Base-by-base conservation (phyloP, 2,888 invertebrate species). In the Eupithecia pulchellata region DNA sequence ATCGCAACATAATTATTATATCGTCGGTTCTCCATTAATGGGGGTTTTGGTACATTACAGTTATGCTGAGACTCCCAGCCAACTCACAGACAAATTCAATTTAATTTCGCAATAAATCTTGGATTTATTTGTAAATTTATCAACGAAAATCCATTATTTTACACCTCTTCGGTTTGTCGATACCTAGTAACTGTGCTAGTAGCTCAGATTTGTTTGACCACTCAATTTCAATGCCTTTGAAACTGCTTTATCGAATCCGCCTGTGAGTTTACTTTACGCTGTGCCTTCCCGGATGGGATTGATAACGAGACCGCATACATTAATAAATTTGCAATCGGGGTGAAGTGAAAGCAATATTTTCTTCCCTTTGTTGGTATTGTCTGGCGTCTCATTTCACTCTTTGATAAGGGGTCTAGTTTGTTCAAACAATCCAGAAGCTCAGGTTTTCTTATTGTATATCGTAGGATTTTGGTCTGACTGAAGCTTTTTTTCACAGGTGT, bases 301-400 rank as follows among this genome's bases (percentile, higher is more conserved):
- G 68, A 71, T 78, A 79, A 77, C 77, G 76, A 78, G 73, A 65
- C 32, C 70, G 72, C 58, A 76, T 78, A 69, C 73, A 76, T 80
- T 73, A 81, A 79, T 81, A 79, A 75, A 77, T 76, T 71, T 77
- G 75, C 74, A 77, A 77, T 75, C 68, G 55, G 67, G 47, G 52
- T 25, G 25, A 52, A 29, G 29, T 68, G 68, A 68, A 68, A 71
- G 68, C 75, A 69, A 74, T 74, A 75, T 77, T 73, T 72, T 75
- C 72, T 57, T 71, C 71, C 73, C 71, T 72, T 68, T 75, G 73
- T 72, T 73, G 69, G 73, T 67, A 52, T 52, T 52, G 25, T 65
- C 32, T 64, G 74, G 55, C 74, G 67, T 68, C 71, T 67, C 72
- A 68, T 58, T 29, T 70, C 73, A 67, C 72, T 72, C 65, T 67